A percentile compares a stretch with the other conserved stretches of the same genome.
Conservation (phyloP, 2,888 invertebrate genomes). For the Hermaeophaga mercurialis region DNA sequence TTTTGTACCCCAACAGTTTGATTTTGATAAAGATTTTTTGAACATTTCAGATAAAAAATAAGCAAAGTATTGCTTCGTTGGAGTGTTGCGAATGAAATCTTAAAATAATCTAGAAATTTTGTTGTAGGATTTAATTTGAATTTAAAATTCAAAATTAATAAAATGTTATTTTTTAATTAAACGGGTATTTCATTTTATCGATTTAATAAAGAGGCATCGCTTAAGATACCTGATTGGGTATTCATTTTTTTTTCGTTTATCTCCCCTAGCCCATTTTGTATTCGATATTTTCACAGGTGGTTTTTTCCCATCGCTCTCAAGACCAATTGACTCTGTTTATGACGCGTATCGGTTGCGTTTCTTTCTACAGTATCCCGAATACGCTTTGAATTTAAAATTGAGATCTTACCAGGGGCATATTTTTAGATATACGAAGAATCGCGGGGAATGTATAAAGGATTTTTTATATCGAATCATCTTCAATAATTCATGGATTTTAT, state of each 20-base stretch:
- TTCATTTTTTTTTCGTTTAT: slow-evolving; percentile 7
- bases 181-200: slow-evolving; percentile 10
- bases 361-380: slow-evolving; percentile 10
- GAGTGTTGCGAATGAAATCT: no score
- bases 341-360: slow-evolving; percentile 12
- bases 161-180: slow-evolving; percentile 12
- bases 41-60: no score
- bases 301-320: slow-evolving; percentile 20
- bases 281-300: slow-evolving; percentile 25
- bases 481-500: slow-evolving; percentile 18
- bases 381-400: slow-evolving; percentile 19
- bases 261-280: slow-evolving; percentile 10
- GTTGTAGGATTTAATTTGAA: no score
- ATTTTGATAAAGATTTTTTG: no score
- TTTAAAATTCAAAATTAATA: no score
- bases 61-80: no score
- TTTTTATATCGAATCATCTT: slow-evolving; percentile 14
- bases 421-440: slow-evolving; percentile 9
- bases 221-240: slow-evolving; percentile 13
- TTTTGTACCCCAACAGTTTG: no score
- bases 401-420: slow-evolving; percentile 13
- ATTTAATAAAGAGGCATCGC: slow-evolving; percentile 6
- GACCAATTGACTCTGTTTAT: slow-evolving; percentile 21
- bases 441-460: slow-evolving; percentile 12
- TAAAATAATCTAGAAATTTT: no score